A percentile compares a stretch with the other conserved stretches of the same genome.
phyloP scores from a whole-genome alignment of 2,888 invertebrate genomes.

The Lasioglossum leucozonium region DNA sequence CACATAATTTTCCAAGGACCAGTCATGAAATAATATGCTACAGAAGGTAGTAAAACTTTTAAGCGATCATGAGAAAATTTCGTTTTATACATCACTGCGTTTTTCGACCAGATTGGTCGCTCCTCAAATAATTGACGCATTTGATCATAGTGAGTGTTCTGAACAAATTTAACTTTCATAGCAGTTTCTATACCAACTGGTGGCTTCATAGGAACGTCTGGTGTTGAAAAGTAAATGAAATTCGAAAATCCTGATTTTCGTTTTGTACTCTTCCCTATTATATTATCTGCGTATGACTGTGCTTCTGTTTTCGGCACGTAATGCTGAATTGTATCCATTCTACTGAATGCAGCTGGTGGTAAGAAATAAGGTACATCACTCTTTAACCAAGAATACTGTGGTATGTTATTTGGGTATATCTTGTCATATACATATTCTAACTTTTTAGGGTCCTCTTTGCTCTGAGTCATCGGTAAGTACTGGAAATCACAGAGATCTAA shows the following conservation, averaged over 20 bases:
- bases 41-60: slow-evolving; percentile 92
- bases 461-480: slow-evolving; percentile 90
- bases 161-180: slow-evolving; percentile 84
- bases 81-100: slow-evolving; percentile 89
- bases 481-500: slow-evolving; percentile 96
- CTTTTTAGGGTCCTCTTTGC: slow-evolving; percentile 82
- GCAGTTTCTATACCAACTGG: slow-evolving; percentile 87
- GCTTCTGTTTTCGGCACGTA: slow-evolving; percentile 80
- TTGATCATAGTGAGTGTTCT: slow-evolving; percentile 80
- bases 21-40: slow-evolving; percentile 93
- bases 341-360: slow-evolving; percentile 92
- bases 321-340: slow-evolving; percentile 88
- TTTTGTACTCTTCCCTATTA: slow-evolving; percentile 86
- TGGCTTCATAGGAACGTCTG: slow-evolving; percentile 88
- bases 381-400: slow-evolving; percentile 87
- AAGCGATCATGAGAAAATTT: slow-evolving; percentile 87
- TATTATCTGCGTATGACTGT: slow-evolving; percentile 78
- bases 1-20: slow-evolving; percentile 98
- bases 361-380: slow-evolving; percentile 87
- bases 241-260: slow-evolving; percentile 87
- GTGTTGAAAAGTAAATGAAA: slow-evolving; percentile 88
- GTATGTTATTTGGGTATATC: slow-evolving; percentile 87
- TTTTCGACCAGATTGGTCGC: slow-evolving; percentile 95
- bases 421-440: slow-evolving; percentile 88
- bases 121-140: slow-evolving; percentile 89